phyloP scores from a whole-genome alignment of 2,113 vertebrate genomes.

The Prinia subflava region DNA sequence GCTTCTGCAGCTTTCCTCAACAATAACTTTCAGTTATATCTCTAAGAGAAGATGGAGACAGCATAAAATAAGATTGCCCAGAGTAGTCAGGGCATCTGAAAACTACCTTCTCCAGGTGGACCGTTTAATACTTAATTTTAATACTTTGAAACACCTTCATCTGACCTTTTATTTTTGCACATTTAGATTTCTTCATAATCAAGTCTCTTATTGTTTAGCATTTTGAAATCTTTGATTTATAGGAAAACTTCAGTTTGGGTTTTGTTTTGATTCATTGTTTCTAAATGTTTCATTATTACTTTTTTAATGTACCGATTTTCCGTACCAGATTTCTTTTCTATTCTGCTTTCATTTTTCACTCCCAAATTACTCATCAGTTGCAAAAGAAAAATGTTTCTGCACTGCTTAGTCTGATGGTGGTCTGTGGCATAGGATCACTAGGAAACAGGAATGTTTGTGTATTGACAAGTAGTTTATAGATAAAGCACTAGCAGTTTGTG shows the following conservation, averaged over 20 bases:
- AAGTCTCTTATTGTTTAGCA: background rate
- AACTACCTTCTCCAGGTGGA: background rate
- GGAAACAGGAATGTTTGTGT: background rate
- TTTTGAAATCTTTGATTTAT: background rate
- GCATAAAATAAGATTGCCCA: background rate
- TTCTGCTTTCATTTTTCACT: slow-evolving; percentile 13
- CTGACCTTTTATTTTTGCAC: background rate
- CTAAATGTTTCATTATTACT: background rate
- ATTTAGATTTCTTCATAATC: background rate
- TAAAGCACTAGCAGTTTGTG: background rate
- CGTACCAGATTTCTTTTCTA: background rate
- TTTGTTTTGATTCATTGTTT: background rate
- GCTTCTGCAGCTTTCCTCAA: background rate
- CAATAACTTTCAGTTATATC: background rate
- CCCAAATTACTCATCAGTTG: background rate
- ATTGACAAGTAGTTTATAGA: background rate
- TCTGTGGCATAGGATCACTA: background rate
- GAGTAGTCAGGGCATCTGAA: background rate
- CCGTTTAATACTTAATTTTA: background rate
- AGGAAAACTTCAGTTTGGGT: background rate
- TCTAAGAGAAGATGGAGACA: background rate
- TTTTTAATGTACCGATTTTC: background rate
- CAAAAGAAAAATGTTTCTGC: slow-evolving; percentile 1
- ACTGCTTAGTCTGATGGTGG: background rate
- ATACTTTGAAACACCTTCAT: background rate